A percentile compares a stretch with the other conserved stretches of the same genome.
These are phyloP conservation scores for Limanda limanda DNA, from an alignment of 2,113 vertebrate species.

Conservation along the genomic window DNA sequence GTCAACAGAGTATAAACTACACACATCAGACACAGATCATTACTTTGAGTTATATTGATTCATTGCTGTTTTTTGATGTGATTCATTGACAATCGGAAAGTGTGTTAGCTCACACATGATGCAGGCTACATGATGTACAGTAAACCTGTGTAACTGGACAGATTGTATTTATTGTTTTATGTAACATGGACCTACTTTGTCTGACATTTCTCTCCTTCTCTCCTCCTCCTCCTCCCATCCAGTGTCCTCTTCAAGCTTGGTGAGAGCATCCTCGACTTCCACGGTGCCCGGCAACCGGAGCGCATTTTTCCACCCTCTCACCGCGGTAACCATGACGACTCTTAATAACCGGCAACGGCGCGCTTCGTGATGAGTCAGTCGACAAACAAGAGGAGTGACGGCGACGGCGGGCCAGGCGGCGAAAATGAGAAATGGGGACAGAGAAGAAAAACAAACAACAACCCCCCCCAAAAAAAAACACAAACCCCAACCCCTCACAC, in stretches of 20 bases:
- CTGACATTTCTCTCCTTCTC: conserved; percentile 45
- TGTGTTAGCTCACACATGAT: neutral
- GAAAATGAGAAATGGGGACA: conserved; percentile 53
- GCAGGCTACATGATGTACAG: neutral
- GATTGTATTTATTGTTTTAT: conserved; percentile 56
- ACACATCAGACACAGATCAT: neutral
- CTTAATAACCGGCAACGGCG: conserved; percentile 73
- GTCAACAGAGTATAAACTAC: neutral
- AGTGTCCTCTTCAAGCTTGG: conserved; percentile 99
- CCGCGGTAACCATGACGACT: conserved; percentile 78
- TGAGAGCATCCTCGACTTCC: conserved; percentile 87
- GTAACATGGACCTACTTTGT: conserved; percentile 30
- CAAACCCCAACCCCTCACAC: neutral
- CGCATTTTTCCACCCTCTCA: conserved; percentile 84
- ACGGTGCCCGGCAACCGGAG: conserved; percentile 85
- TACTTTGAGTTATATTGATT: neutral
- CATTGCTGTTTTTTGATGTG: neutral
- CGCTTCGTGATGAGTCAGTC: conserved; percentile 75
- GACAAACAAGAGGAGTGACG: conserved; percentile 67
- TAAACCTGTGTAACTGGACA: conserved; percentile 33
- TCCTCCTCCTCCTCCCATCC: conserved; percentile 48
- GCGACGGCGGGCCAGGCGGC: conserved; percentile 23
- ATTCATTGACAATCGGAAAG: neutral
- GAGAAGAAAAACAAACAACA: neutral
- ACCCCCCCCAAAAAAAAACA: neutral